A percentile compares a stretch with the other conserved stretches of the same genome.
Conservation (phyloP, 1,140 invertebrate species). For the Belonocnema kinseyi region DNA sequence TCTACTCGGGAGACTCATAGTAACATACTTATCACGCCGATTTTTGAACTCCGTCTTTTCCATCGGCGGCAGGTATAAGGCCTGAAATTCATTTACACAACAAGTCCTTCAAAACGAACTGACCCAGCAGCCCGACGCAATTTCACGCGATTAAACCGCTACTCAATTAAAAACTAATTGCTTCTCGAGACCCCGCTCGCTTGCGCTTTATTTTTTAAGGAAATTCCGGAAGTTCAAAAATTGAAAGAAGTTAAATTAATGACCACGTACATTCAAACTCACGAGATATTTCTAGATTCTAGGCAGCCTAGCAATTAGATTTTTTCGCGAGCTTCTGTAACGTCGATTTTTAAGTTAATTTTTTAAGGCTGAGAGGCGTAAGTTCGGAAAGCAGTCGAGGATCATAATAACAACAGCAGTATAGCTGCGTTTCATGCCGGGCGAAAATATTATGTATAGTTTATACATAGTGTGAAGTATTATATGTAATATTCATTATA, state of each 20-base stretch:
- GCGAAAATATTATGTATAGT: no score
- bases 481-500: no score
- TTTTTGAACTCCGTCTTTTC: no score
- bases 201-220: constrained; percentile 37
- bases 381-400: background rate
- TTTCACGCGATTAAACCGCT: constrained; percentile 65
- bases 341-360: no score
- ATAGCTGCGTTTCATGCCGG: background rate
- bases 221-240: background rate
- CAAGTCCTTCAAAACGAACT: constrained; percentile 4
- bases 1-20: no score
- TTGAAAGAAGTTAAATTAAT: constrained; percentile 27
- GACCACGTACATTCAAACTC: constrained; percentile 1
- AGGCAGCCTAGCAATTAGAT: constrained; percentile 4
- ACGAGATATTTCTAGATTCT: background rate
- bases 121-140: constrained; percentile 40
- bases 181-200: constrained; percentile 56
- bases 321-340: constrained; percentile 13
- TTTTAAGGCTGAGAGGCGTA: background rate
- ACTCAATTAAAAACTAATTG: constrained; percentile 71
- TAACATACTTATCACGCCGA: no score
- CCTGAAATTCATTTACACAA: background rate
- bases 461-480: no score
- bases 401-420: background rate
- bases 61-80: no score